These are phyloP conservation scores for Busseola fusca DNA, from an alignment of 2,888 invertebrate genomes.

Conservation along the genomic window DNA sequence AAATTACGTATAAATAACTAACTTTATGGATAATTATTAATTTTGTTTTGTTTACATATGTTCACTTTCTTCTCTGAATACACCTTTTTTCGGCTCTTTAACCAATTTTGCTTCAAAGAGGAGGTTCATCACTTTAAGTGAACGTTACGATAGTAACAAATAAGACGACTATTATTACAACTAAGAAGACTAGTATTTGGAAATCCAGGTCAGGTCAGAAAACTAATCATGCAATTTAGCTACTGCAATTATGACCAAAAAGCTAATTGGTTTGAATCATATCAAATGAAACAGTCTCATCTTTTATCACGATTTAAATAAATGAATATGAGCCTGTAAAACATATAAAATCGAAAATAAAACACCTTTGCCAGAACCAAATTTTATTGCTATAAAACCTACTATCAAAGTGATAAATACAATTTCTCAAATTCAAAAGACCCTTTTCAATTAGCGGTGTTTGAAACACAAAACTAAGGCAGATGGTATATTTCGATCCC, in stretches of 20 bases:
- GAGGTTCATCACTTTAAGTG: not conserved
- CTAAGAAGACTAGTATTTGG: too few species aligned
- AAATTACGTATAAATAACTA: conserved; percentile 40
- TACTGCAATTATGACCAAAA: conserved; percentile 7
- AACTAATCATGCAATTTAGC: conserved; percentile 2
- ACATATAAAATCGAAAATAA: not conserved
- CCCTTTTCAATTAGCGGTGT: conserved; percentile 78
- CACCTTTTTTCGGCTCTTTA: conserved; percentile 12
- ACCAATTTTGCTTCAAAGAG: conserved; percentile 3
- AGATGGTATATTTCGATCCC: conserved; percentile 61
- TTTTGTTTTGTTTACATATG: conserved; percentile 14
- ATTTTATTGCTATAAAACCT: conserved; percentile 28
- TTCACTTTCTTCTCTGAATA: conserved; percentile 22
- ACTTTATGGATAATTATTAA: conserved; percentile 33
- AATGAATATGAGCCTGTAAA: not conserved
- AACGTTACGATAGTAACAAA: conserved; percentile 16
- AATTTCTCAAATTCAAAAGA: conserved; percentile 49
- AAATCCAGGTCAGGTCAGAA: conserved; percentile 1
- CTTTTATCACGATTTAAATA: not conserved
- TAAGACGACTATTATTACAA: too few species aligned
- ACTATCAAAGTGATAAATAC: conserved; percentile 51
- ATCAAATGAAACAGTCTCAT: conserved; percentile 2
- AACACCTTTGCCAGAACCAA: not conserved
- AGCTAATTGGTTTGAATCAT: conserved; percentile 6
- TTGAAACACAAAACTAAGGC: conserved; percentile 67